These are phyloP conservation scores for Caenorhabditis tropicalis DNA, from an alignment of 1,140 invertebrate species.

Conservation along the genomic window DNA sequence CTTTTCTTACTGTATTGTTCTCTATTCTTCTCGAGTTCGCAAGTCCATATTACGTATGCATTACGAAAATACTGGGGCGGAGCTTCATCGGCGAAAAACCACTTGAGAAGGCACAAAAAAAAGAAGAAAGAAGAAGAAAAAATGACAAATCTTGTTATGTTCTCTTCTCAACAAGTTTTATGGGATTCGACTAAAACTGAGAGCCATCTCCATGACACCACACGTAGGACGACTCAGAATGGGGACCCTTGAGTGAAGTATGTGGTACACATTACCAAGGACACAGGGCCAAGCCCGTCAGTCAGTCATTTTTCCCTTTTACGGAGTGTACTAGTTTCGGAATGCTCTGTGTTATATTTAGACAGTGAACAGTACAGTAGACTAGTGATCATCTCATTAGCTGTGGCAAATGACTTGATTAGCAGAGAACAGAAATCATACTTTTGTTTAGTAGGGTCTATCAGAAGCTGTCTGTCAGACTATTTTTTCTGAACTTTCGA, in stretches of 20 bases:
- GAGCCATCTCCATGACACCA: constrained; percentile 32
- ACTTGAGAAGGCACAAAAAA: background rate
- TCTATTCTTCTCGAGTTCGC: background rate
- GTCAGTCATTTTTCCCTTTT: background rate
- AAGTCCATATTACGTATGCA: background rate
- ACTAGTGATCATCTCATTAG: no score
- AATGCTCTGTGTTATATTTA: no score
- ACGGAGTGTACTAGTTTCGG: background rate
- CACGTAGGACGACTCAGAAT: background rate
- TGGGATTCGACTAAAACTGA: background rate
- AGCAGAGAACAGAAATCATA: no score
- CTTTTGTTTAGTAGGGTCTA: no score
- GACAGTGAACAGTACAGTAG: no score
- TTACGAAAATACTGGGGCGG: background rate
- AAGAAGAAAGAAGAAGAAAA: background rate
- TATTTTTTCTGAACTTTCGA: background rate
- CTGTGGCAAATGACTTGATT: no score
- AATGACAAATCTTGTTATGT: background rate
- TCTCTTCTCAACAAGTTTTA: background rate
- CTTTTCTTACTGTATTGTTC: background rate
- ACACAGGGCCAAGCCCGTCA: background rate
- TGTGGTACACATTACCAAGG: constrained; percentile 23
- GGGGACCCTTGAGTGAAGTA: background rate
- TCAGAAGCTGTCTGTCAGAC: no score
- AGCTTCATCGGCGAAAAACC: background rate